These are phyloP conservation scores for Bactericera cockerelli DNA, from an alignment of 1,140 invertebrate genomes.

Conservation along the genomic window DNA sequence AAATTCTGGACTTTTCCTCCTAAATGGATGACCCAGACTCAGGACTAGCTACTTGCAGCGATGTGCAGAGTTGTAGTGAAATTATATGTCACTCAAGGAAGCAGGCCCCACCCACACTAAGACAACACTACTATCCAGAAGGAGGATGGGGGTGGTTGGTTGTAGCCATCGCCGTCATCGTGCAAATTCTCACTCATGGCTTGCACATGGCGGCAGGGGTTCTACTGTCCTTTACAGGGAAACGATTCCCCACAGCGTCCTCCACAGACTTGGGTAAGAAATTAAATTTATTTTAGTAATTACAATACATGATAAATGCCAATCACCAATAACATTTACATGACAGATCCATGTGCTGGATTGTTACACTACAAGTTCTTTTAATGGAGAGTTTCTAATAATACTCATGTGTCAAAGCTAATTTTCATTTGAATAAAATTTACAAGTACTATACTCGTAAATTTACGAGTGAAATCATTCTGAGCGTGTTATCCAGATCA, in stretches of 20 bases:
- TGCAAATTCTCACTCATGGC: conserved; percentile 35
- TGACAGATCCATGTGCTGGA: too few species aligned
- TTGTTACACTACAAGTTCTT: too few species aligned
- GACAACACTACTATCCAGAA: conserved; percentile 47
- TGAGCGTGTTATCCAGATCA: too few species aligned
- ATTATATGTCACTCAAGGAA: conserved; percentile 19
- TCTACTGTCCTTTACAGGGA: conserved; percentile 24
- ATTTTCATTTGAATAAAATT: too few species aligned
- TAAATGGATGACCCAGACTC: conserved; percentile 20
- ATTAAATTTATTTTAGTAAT: too few species aligned
- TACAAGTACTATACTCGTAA: too few species aligned
- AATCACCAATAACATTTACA: too few species aligned
- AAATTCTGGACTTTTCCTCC: background rate
- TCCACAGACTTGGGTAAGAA: conserved; percentile 22
- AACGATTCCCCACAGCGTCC: conserved; percentile 19
- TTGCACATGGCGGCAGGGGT: conserved; percentile 33
- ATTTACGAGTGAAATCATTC: too few species aligned
- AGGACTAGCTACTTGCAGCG: conserved; percentile 24
- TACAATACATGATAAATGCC: too few species aligned
- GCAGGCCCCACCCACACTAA: conserved; percentile 27
- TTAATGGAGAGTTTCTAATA: too few species aligned
- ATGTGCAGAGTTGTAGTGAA: conserved; percentile 23
- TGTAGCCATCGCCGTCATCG: conserved; percentile 33
- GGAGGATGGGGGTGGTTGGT: conserved; percentile 51
- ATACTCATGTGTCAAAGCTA: too few species aligned